phyloP scores from a whole-genome alignment of 1,140 invertebrate genomes.

The Hyphantria cunea region DNA sequence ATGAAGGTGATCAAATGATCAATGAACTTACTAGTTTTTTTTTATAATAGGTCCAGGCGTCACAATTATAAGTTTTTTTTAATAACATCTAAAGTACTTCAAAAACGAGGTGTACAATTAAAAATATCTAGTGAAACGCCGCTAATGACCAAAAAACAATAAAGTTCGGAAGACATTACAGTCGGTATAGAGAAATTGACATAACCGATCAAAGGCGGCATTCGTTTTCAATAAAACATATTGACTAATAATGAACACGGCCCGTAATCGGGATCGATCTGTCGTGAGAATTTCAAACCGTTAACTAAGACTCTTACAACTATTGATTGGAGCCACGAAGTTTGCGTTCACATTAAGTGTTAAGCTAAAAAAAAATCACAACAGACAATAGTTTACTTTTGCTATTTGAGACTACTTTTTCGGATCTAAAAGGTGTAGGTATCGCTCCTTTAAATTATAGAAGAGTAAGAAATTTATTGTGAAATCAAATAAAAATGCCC shows the following conservation, averaged over 20 bases:
- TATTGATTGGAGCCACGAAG: constrained; percentile 45
- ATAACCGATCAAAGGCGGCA: constrained; percentile 69
- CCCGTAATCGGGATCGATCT: constrained; percentile 55
- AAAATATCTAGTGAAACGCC: constrained; percentile 31
- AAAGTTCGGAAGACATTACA: constrained; percentile 30
- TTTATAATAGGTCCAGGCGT: constrained; percentile 2
- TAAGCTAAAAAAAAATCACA: not conserved
- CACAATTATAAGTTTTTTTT: constrained; percentile 19
- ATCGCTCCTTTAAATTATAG: too few relatives aligned
- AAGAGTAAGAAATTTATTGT: too few relatives aligned
- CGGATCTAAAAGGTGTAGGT: too few relatives aligned
- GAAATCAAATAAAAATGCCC: too few relatives aligned
- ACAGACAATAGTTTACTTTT: too few relatives aligned
- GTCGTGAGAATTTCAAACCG: constrained; percentile 72
- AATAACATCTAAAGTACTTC: constrained; percentile 16
- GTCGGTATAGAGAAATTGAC: constrained; percentile 65
- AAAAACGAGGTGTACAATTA: constrained; percentile 18
- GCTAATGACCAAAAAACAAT: constrained; percentile 34
- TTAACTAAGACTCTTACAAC: constrained; percentile 75
- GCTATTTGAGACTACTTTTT: too few relatives aligned
- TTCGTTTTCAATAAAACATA: constrained; percentile 74
- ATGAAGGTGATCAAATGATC: not conserved
- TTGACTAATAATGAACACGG: constrained; percentile 76
- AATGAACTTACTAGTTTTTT: not conserved
- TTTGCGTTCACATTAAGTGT: constrained; percentile 19